These are phyloP conservation scores for Rhyzopertha dominica DNA, from an alignment of 1,140 invertebrate species.

Conservation along the genomic window DNA sequence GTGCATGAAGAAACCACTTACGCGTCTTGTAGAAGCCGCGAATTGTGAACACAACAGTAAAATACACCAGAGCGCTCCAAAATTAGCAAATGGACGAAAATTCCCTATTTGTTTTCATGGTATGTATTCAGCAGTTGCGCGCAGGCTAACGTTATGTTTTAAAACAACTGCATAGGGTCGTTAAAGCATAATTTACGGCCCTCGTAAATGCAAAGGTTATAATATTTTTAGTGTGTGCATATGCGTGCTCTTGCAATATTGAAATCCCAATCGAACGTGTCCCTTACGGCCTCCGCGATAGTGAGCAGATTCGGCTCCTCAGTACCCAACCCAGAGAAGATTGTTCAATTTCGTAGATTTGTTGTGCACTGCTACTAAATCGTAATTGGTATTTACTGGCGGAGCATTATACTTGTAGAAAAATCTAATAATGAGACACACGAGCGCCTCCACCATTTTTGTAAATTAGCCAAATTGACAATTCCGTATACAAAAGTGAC, in stretches of 20 bases:
- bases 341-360: slow-evolving; percentile 14
- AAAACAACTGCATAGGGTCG: slow-evolving; percentile 43
- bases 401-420: no score
- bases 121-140: slow-evolving; percentile 23
- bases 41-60: no score
- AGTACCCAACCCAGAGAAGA: not conserved
- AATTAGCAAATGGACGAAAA: no score
- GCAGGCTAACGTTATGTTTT: slow-evolving; percentile 33
- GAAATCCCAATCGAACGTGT: slow-evolving; percentile 12
- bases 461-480: no score
- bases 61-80: no score
- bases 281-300: not conserved
- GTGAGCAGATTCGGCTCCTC: not conserved
- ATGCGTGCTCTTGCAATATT: slow-evolving; percentile 35
- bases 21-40: no score
- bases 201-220: slow-evolving; percentile 42
- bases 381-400: no score
- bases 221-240: slow-evolving; percentile 43
- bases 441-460: no score
- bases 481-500: no score
- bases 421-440: no score
- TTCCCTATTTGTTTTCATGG: no score
- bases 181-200: slow-evolving; percentile 42
- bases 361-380: slow-evolving; percentile 9
- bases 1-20: no score